phyloP scores from a whole-genome alignment of 2,797 vertebrate species.

The Megaceryle alcyon region DNA sequence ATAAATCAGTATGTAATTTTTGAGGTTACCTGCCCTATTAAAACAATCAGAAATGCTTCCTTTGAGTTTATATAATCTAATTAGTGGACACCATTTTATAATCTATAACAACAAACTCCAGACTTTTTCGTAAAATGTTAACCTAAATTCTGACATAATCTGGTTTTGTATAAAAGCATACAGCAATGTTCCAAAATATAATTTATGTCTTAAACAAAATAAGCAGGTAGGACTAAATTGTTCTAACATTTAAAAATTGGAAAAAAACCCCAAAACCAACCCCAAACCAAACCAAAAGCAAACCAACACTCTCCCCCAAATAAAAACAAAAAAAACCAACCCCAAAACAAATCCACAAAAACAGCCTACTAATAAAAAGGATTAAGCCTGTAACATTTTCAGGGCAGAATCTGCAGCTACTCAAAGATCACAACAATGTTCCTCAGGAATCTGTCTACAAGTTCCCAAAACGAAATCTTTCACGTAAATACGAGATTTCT shows the following conservation, averaged over 20 bases:
- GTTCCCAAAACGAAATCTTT: neutral
- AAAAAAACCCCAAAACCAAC: neutral
- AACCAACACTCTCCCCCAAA: neutral
- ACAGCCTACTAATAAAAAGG: neutral
- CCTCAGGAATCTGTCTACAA: neutral
- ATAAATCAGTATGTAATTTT: neutral
- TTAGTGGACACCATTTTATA: neutral
- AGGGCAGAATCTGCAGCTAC: neutral
- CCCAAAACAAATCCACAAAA: neutral
- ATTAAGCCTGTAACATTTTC: neutral
- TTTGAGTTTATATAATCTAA: conserved; percentile 4
- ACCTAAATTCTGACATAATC: neutral
- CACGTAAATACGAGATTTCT: neutral
- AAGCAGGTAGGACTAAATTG: neutral
- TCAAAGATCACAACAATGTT: neutral
- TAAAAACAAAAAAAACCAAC: neutral
- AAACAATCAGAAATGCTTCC: neutral
- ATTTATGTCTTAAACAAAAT: conserved; percentile 1
- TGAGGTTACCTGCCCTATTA: neutral
- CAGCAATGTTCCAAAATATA: neutral
- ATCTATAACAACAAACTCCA: neutral
- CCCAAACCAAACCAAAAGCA: too few species aligned
- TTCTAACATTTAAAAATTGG: neutral
- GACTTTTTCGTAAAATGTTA: neutral
- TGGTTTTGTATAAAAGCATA: neutral